Base-by-base conservation (phyloP, 2,888 invertebrate species). In the Blastobasis lacticolella region DNA sequence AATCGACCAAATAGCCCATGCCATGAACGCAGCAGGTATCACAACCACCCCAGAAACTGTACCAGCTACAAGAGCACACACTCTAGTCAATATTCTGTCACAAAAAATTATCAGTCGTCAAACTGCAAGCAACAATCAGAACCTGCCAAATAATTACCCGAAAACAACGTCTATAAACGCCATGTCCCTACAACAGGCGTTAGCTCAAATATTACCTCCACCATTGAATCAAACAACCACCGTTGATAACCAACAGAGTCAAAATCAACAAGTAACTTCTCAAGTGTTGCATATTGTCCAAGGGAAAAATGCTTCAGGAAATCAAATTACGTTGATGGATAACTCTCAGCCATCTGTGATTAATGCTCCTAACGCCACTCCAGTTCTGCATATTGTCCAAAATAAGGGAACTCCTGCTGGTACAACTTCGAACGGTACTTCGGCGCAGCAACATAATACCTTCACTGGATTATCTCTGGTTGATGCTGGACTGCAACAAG, bases 261-360 rank as follows among this genome's bases (percentile, higher is more conserved):
- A 68, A 42, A 77, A 67, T 56, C 54, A 68, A 36, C 62, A 67
- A 10, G 62, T 68, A 1, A 60, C 72, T 7, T 73, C 83, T 1
- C 89, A 86, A 69, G 79, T 89, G 45, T 67, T 89, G 44, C 89
- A 89, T 63, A 85, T 89, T 49, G 82, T 89, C 0, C 88, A 89
- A 73, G 83, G 86, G 0, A 88, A 88, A 62, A 82, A 77, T 64
- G 60, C 75, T 42, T 62, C 76, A n/a, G 75, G 80, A 10, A 83
- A 80, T 54, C 83, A 85, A 61, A 77, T 84, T 6, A 78, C 85
- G 6, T 61, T 85, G 38, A 72, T 85, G n/a, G 86, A 87, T 50
- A 84, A 76, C 59, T 58, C 69, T 4, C 85, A 84, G 50, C 81
- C 79, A 56, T 79, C 86, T 5, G 82, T 87, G 7, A 81, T 88